These are phyloP conservation scores for Daphoenositta chrysoptera DNA, from an alignment of 2,113 vertebrate species.

Conservation along the genomic window DNA sequence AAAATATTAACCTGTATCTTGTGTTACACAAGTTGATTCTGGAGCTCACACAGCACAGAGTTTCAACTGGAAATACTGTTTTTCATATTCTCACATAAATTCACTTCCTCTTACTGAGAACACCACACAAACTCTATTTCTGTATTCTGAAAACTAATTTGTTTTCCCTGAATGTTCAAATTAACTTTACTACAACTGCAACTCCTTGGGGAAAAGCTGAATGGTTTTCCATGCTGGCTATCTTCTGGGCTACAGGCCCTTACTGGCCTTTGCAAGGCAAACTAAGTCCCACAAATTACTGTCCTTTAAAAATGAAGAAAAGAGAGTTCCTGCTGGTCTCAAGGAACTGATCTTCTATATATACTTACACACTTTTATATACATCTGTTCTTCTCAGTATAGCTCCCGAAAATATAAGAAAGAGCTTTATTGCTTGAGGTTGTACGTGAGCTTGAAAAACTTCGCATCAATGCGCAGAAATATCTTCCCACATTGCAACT, in stretches of 20 bases:
- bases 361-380: background rate
- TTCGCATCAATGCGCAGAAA: background rate
- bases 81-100: background rate
- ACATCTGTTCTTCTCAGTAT: background rate
- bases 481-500: background rate
- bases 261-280: background rate
- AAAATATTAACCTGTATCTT: background rate
- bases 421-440: background rate
- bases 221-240: background rate
- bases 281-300: background rate
- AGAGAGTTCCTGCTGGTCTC: background rate
- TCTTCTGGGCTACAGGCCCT: background rate
- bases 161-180: background rate
- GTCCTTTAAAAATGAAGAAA: background rate
- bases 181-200: background rate
- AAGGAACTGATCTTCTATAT: background rate
- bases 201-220: background rate
- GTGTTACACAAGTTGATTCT: background rate
- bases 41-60: background rate
- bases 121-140: background rate
- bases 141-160: background rate
- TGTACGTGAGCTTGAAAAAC: background rate
- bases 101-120: background rate
- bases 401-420: background rate
- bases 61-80: background rate